A percentile compares a stretch with the other conserved stretches of the same genome.
These are phyloP conservation scores for Cryptotermes secundus DNA, from an alignment of 1,140 invertebrate species.

Conservation along the genomic window DNA sequence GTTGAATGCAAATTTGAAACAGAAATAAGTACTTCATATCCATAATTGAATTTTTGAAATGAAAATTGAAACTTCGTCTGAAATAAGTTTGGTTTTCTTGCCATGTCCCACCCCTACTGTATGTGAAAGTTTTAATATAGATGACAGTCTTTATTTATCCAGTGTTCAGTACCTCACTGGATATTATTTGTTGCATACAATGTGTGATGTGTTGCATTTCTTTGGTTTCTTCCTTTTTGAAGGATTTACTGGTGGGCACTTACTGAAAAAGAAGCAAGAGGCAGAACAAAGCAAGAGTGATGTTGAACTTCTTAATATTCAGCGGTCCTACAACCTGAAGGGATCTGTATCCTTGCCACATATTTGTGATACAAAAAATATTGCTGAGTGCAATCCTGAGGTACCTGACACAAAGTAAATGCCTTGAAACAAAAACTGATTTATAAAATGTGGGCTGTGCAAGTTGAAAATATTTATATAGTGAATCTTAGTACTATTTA, in stretches of 20 bases:
- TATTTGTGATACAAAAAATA: not conserved
- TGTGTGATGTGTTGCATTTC: no score
- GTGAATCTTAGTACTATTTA: not conserved
- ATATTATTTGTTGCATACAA: no score
- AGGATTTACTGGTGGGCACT: slow-evolving; percentile 30
- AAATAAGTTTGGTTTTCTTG: no score
- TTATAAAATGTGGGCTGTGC: not conserved
- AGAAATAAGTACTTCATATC: no score
- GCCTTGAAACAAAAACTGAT: not conserved
- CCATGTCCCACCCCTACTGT: no score
- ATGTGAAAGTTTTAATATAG: no score
- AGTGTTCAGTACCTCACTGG: no score
- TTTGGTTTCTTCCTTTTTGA: not conserved
- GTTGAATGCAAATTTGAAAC: no score
- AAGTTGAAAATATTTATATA: not conserved
- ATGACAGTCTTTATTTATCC: no score
- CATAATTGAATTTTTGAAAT: no score
- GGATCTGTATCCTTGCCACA: slow-evolving; percentile 21
- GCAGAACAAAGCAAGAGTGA: slow-evolving; percentile 2
- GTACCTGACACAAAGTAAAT: not conserved
- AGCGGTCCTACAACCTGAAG: not conserved
- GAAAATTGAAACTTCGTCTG: no score
- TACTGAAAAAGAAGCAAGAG: slow-evolving; percentile 27
- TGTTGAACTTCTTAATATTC: slow-evolving; percentile 21
- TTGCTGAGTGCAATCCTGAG: not conserved